A percentile compares a stretch with the other conserved stretches of the same genome.
These are phyloP conservation scores for Sphaerophoria rueppellii DNA, from an alignment of 2,888 invertebrate genomes.

Conservation along the genomic window DNA sequence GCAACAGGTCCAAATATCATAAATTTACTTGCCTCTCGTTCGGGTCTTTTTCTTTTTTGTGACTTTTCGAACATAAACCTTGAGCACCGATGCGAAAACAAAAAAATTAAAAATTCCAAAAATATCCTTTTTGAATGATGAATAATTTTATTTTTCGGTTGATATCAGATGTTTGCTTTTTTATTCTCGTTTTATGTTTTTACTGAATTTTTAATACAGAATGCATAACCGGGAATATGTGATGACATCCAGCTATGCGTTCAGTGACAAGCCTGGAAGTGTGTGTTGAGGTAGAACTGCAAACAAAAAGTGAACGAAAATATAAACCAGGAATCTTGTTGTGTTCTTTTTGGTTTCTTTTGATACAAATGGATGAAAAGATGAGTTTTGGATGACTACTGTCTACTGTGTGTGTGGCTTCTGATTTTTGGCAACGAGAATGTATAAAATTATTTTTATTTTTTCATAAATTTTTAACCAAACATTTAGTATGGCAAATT, in stretches of 20 bases:
- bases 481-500: no score
- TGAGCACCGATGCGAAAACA: not conserved
- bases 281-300: no score
- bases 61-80: not conserved
- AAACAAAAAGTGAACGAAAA: no score
- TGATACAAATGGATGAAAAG: conserved; percentile 17
- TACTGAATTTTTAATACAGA: conserved; percentile 57
- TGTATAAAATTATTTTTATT: not conserved
- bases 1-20: conserved; percentile 49
- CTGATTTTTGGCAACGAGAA: conserved; percentile 14
- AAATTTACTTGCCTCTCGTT: not conserved
- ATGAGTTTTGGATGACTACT: conserved; percentile 24
- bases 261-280: conserved; percentile 26
- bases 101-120: conserved; percentile 56
- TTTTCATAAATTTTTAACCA: no score
- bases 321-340: conserved; percentile 30
- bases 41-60: not conserved
- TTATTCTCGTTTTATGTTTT: not conserved
- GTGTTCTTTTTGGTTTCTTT: conserved; percentile 16
- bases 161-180: conserved; percentile 57
- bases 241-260: conserved; percentile 62
- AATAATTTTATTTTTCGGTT: conserved; percentile 71
- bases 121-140: conserved; percentile 71
- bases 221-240: conserved; percentile 65
- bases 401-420: conserved; percentile 60